Percentiles rank a stretch among this genome's conserved stretches.
These are phyloP conservation scores for Sarcophaga carnaria DNA, from an alignment of 2,888 invertebrate genomes.

Conservation along the genomic window DNA sequence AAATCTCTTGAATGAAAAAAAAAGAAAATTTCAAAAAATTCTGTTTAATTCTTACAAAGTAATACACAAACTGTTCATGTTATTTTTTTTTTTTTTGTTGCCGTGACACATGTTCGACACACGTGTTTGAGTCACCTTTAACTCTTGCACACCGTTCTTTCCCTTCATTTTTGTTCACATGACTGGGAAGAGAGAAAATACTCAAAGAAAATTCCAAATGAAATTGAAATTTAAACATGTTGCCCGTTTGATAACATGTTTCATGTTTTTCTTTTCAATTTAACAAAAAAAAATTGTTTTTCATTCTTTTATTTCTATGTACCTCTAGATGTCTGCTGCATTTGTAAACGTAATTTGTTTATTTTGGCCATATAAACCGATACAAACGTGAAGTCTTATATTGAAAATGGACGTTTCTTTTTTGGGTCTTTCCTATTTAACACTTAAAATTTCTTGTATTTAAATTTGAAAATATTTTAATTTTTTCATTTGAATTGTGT, in stretches of 20 bases:
- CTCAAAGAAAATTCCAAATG: not conserved
- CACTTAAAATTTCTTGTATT: conserved; percentile 6
- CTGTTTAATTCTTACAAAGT: not conserved
- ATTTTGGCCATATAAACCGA: not conserved
- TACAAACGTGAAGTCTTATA: too few species aligned
- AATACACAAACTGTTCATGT: not conserved
- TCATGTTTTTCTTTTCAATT: conserved; percentile 3
- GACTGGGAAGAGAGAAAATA: not conserved
- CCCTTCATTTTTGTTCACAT: conserved; percentile 17
- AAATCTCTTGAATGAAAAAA: not conserved
- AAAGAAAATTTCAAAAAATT: not conserved
- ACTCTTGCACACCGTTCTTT: not conserved
- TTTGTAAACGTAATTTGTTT: conserved; percentile 35
- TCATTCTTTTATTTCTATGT: not conserved
- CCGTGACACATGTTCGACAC: conserved; percentile 41
- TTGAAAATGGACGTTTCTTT: not conserved
- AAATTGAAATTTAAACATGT: conserved; percentile 13
- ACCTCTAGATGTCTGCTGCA: conserved; percentile 7
- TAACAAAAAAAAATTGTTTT: not conserved
- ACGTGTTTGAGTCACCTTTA: conserved; percentile 52
- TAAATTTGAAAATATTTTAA: conserved; percentile 27
- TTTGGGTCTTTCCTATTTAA: conserved; percentile 39
- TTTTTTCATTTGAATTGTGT: conserved; percentile 22
- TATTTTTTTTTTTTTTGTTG: not conserved
- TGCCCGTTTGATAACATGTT: not conserved